These are phyloP conservation scores for Turdus rufiventris DNA, from an alignment of 2,113 vertebrate species.

Conservation along the genomic window DNA sequence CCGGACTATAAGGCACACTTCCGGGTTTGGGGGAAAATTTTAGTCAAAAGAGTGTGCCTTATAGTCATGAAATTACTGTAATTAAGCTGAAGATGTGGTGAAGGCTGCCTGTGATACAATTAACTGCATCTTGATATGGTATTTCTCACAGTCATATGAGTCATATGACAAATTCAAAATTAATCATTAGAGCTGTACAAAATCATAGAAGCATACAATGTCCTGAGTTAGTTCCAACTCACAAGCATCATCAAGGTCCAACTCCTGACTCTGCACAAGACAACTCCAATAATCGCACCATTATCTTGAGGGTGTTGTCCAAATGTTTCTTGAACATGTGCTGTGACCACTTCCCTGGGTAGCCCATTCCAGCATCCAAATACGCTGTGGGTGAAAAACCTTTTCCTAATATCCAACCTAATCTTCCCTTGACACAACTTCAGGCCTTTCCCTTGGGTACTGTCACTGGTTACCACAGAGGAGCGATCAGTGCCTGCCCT, in stretches of 20 bases:
- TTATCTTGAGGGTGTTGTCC: background rate
- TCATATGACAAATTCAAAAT: background rate
- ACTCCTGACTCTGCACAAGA: background rate
- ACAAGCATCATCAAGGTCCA: fast-evolving
- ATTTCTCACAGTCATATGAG: background rate
- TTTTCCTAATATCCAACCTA: background rate
- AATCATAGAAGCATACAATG: background rate
- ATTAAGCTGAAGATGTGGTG: fast-evolving
- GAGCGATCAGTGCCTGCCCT: background rate
- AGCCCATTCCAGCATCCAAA: background rate
- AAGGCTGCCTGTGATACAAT: background rate
- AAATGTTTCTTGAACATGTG: background rate
- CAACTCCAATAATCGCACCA: background rate
- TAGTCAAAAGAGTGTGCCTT: no score
- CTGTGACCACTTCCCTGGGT: background rate
- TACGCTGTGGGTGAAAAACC: background rate
- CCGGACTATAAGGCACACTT: no score
- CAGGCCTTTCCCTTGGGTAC: background rate
- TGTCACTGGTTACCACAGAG: background rate
- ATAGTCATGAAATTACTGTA: no score
- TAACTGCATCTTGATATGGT: background rate
- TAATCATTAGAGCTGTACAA: background rate
- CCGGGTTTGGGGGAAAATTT: no score
- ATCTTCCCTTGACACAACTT: background rate
- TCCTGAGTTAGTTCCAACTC: background rate